Conservation (phyloP, 2,113 vertebrate species). For the Theropithecus gelada region DNA sequence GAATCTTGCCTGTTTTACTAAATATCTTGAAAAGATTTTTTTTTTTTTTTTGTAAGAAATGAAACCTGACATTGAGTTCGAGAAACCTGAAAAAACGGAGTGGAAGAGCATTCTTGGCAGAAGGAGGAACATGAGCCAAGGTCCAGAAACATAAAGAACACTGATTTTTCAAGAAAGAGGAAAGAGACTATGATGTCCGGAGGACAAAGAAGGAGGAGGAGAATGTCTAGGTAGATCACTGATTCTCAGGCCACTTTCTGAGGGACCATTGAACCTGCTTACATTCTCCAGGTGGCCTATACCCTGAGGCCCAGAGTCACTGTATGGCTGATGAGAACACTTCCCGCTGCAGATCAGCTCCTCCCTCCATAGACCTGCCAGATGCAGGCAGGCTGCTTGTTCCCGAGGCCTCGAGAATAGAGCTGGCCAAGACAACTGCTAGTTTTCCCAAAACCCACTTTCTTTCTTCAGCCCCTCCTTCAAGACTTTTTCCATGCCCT, state of each 20-base stretch:
- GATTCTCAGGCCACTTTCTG: not conserved
- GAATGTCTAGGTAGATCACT: not conserved
- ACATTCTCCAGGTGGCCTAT: rapidly evolving
- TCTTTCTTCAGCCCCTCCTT: not conserved
- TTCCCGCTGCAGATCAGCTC: rapidly evolving
- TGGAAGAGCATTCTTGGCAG: not conserved
- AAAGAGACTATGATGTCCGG: too few relatives aligned
- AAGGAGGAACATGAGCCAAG: not conserved
- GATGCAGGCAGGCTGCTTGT: rapidly evolving
- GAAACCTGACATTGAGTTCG: not conserved
- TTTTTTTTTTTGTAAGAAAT: not conserved
- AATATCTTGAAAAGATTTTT: not conserved
- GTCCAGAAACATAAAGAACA: not conserved
- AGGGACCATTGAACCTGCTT: not conserved
- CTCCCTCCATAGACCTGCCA: not conserved
- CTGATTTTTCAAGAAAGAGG: not conserved
- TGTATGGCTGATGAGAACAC: too few relatives aligned
- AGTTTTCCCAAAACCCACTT: not conserved
- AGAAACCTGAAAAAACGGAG: not conserved
- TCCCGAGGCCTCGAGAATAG: not conserved
- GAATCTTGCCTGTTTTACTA: not conserved
- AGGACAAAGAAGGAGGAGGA: not conserved
- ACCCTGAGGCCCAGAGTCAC: not conserved
- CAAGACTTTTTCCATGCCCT: too few relatives aligned
- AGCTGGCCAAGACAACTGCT: not conserved